These are phyloP conservation scores for Lycocorax pyrrhopterus DNA, from an alignment of 2,113 vertebrate genomes.

Conservation along the genomic window DNA sequence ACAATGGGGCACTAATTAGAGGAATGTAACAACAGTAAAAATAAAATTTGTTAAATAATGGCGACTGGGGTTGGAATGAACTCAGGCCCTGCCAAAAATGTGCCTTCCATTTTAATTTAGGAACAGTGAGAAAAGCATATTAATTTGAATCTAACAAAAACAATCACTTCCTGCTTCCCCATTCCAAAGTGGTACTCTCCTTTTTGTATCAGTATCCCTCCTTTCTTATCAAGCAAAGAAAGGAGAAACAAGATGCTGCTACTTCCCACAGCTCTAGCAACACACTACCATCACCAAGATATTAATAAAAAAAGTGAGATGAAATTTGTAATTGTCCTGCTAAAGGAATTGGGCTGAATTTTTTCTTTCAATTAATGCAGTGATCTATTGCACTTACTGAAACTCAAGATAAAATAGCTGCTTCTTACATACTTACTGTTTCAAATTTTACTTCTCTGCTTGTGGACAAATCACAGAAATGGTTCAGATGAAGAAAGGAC, in stretches of 20 bases:
- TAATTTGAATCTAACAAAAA: neutral
- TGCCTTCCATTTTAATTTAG: neutral
- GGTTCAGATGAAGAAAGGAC: neutral
- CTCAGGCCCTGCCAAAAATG: neutral
- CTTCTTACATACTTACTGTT: neutral
- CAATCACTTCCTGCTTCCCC: neutral
- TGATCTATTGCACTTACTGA: neutral
- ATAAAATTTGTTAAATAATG: neutral
- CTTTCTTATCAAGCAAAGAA: neutral
- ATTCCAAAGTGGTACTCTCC: neutral
- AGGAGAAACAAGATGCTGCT: neutral
- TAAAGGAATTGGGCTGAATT: neutral
- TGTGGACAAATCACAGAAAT: neutral
- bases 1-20: neutral
- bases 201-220: neutral
- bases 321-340: neutral
- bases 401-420: neutral
- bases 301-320: neutral
- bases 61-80: neutral
- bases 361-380: neutral
- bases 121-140: neutral
- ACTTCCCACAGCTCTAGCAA: neutral
- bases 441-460: neutral
- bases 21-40: neutral
- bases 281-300: neutral